These are phyloP conservation scores for Hyles lineata DNA, from an alignment of 2,888 invertebrate genomes.

Conservation along the genomic window DNA sequence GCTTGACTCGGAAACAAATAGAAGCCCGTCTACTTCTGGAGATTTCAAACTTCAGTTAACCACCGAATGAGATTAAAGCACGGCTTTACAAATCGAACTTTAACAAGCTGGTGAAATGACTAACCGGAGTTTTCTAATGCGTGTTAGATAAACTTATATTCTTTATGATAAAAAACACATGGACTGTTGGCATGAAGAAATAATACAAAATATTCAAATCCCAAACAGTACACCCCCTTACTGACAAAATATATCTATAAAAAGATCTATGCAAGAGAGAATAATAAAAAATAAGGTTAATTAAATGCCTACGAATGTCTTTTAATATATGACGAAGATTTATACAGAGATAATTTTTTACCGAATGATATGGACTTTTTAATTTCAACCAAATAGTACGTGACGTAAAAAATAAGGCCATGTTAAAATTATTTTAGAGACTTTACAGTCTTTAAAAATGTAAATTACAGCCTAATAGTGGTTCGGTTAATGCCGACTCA, in stretches of 20 bases:
- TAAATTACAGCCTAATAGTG: not conserved
- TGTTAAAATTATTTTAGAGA: constrained; percentile 8
- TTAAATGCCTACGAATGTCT: not conserved
- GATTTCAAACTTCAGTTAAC: too few species aligned
- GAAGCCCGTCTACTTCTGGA: too few species aligned
- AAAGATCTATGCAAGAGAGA: not conserved
- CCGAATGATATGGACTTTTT: not conserved
- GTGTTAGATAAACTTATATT: not conserved
- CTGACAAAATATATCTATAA: not conserved
- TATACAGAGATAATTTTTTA: not conserved
- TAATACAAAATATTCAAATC: constrained; percentile 14
- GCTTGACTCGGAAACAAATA: too few species aligned
- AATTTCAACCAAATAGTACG: not conserved
- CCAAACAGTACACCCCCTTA: constrained; percentile 16
- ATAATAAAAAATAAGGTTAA: not conserved
- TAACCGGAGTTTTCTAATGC: not conserved
- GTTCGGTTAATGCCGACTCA: not conserved
- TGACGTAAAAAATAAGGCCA: not conserved
- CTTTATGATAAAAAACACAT: not conserved
- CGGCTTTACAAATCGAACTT: too few species aligned
- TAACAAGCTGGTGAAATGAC: not conserved
- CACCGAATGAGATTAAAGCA: too few species aligned
- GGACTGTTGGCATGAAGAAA: constrained; percentile 13
- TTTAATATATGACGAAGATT: not conserved
- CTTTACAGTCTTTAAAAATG: not conserved